Base-by-base conservation (phyloP, 2,888 invertebrate genomes). In the Caenorhabditis sinica region DNA sequence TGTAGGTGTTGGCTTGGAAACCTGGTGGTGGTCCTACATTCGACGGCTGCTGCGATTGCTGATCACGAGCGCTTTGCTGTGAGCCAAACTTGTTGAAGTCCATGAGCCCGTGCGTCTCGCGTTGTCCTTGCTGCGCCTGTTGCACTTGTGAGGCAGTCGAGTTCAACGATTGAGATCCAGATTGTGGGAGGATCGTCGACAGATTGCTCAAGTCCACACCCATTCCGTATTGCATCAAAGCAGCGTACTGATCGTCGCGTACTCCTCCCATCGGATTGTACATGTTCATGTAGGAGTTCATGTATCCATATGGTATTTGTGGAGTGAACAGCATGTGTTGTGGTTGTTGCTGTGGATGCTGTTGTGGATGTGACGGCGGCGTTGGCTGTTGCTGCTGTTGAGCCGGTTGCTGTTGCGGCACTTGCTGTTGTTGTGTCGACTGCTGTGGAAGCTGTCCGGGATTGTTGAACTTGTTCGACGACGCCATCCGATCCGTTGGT, bases 21-120 rank as follows among this genome's bases (percentile, higher is more conserved):
- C 89, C 89, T 40, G 89, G 89, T 66, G 89, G 89, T 51, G 89
- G 89, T 25, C 88, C 88, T 11, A 89, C 87, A 71, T 77, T 86
- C 20, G 88, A 83, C 30, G 86, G 81, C 77, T 86, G 86, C 58
- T 88, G 88, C 65, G 84, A 73, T 23, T 79, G 86, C 60, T 88
- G 86, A 23, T 88, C 86, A 1, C 88, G 80, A 36, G 53, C 61
- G 33, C 45, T 85, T 49, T 88, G 88, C 51, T 88, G 88, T 13
- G 86, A 53, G n/a, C 49, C 58, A 53, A 84, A 88, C 84, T 87
- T 87, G 40, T 87, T 86, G 36, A 82, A 68, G 66, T 88, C 86
- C 79, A 87, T 87, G 25, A 87, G 73, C 1, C 74, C 71, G 49
- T 87, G 88, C 20, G 79, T 60, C 53, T 83, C 79, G 13, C 88